Conservation (phyloP, 92 coral and sea anemone genomes). For the Zoanthus solanderi region DNA sequence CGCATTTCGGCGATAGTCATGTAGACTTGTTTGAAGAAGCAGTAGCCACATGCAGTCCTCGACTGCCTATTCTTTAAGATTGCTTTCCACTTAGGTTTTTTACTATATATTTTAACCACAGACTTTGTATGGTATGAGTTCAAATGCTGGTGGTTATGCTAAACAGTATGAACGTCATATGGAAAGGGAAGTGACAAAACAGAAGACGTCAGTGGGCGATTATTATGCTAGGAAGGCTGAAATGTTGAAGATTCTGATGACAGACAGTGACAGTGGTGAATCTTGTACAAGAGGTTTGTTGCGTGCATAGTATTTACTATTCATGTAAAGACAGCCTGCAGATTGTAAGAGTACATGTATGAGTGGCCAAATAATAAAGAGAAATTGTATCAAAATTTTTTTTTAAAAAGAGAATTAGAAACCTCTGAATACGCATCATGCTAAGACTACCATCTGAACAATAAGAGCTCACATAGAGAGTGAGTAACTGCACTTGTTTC, state of each 20-base stretch:
- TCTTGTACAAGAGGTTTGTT: slow-evolving; percentile 91
- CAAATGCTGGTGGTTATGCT: slow-evolving; percentile 79
- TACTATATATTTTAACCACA: slow-evolving; percentile 8
- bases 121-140: slow-evolving; percentile 93
- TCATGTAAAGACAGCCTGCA: background rate
- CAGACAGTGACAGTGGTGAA: slow-evolving; percentile 94
- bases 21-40: too few relatives aligned
- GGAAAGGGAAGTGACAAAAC: slow-evolving; percentile 84
- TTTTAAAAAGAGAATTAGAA: too few relatives aligned
- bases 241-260: slow-evolving; percentile 92
- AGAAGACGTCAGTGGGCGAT: slow-evolving; percentile 92
- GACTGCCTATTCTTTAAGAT: too few relatives aligned
- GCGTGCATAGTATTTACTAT: background rate
- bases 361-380: too few relatives aligned
- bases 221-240: slow-evolving; percentile 96
- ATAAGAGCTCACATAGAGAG: too few relatives aligned
- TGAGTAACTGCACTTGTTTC: too few relatives aligned
- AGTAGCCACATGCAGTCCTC: too few relatives aligned
- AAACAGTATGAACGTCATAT: slow-evolving; percentile 80
- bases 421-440: too few relatives aligned
- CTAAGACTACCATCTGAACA: too few relatives aligned
- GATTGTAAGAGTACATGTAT: too few relatives aligned
- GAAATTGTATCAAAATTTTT: too few relatives aligned
- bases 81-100: background rate
- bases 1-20: too few relatives aligned